Evolutionary conservation across 2,113 vertebrate genomes (phyloP).

Genomic region (Shinisaurus crocodilurus): DNA sequence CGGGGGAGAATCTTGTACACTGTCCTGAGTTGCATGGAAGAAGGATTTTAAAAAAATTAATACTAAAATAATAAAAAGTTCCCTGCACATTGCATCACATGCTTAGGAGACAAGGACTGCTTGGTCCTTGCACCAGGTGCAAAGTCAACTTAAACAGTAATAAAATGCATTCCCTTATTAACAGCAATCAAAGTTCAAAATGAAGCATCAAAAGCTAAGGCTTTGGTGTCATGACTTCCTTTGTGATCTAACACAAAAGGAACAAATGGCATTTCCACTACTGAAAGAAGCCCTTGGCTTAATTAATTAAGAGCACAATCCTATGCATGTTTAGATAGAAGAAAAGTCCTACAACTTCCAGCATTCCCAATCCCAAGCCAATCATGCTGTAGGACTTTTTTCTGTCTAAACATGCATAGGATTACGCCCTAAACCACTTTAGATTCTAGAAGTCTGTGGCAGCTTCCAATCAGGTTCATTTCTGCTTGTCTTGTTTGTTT

Average conservation of each 20-base stretch:
- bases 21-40: too few relatives aligned
- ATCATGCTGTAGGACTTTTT: too few relatives aligned
- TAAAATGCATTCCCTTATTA: slow-evolving; percentile 56
- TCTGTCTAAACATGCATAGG: too few relatives aligned
- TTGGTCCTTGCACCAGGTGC: slow-evolving; percentile 18
- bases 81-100: not conserved
- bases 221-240: slow-evolving; percentile 47
- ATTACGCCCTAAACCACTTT: not conserved
- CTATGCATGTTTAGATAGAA: too few relatives aligned
- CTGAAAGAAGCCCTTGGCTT: slow-evolving; percentile 5
- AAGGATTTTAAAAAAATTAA: not conserved
- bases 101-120: slow-evolving; percentile 28
- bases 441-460: not conserved
- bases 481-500: too few relatives aligned
- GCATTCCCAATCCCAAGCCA: too few relatives aligned
- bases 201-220: slow-evolving; percentile 44
- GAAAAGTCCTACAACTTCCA: too few relatives aligned
- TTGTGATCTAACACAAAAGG: not conserved
- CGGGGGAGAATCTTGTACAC: too few relatives aligned
- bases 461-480: not conserved
- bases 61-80: not conserved
- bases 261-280: slow-evolving; percentile 20
- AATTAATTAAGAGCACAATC: not conserved
- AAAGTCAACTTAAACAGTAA: slow-evolving; percentile 58
- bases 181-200: slow-evolving; percentile 62